phyloP scores from a whole-genome alignment of 2,797 vertebrate species.

The Etheostoma nigrum region DNA sequence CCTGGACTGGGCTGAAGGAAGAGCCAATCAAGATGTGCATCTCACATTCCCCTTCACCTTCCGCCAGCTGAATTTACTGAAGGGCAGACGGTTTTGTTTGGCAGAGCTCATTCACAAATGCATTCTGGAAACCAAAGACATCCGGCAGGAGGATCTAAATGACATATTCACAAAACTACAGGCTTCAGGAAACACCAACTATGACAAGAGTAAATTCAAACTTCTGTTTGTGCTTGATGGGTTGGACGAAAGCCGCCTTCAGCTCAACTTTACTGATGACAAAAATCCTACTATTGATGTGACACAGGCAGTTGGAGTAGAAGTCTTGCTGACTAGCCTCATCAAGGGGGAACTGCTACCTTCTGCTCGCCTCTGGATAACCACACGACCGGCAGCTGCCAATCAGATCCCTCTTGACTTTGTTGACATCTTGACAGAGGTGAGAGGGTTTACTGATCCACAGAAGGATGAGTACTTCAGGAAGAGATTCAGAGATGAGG shows the following conservation, averaged over 20 bases:
- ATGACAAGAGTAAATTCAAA: constrained; percentile 35
- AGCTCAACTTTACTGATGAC: constrained; percentile 4
- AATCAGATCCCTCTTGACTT: constrained; percentile 4
- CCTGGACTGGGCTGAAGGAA: constrained; percentile 41
- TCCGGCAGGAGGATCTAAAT: constrained; percentile 19
- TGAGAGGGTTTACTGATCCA: constrained; percentile 22
- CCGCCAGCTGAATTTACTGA: constrained; percentile 40
- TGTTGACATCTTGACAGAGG: constrained; percentile 25
- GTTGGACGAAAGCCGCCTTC: constrained; percentile 23
- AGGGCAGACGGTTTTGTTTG: constrained; percentile 1
- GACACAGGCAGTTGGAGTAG: constrained; percentile 1
- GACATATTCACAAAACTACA: constrained; percentile 15
- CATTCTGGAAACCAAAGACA: constrained; percentile 26
- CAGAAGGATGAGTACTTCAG: constrained; percentile 33
- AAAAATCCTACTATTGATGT: background rate
- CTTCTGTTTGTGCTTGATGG: constrained; percentile 32
- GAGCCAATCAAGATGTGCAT: constrained; percentile 31
- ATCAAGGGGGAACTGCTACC: constrained; percentile 29
- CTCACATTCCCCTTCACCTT: constrained; percentile 40
- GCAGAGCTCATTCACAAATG: constrained; percentile 22
- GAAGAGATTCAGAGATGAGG: constrained; percentile 9
- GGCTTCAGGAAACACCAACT: constrained; percentile 42
- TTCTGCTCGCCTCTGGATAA: constrained; percentile 24
- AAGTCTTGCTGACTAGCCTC: constrained; percentile 5
- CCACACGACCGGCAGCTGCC: constrained; percentile 11